phyloP scores from a whole-genome alignment of 1,140 invertebrate genomes.

The Macrosteles quadrilineatus region DNA sequence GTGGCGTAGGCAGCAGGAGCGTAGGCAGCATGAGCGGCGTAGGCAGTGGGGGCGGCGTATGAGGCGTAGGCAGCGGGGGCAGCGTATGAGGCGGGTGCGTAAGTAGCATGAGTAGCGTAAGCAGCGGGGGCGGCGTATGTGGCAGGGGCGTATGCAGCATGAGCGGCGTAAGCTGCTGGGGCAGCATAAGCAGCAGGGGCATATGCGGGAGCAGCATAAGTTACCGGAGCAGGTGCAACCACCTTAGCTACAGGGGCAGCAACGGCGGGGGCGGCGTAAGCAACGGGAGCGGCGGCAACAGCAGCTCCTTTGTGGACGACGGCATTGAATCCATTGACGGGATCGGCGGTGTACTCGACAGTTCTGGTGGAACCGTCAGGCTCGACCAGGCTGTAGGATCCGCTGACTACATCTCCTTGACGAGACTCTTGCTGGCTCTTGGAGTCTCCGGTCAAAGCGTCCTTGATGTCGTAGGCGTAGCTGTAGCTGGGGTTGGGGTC shows the following conservation, averaged over 20 bases:
- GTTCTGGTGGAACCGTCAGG: slow-evolving; percentile 44
- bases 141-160: neutral
- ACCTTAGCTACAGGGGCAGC: slow-evolving; percentile 49
- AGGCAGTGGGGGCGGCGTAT: neutral
- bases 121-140: neutral
- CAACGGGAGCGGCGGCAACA: slow-evolving; percentile 36
- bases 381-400: slow-evolving; percentile 59
- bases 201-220: slow-evolving; percentile 14
- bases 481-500: slow-evolving; percentile 50
- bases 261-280: slow-evolving; percentile 49
- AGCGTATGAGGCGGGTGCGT: slow-evolving; percentile 8
- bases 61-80: neutral
- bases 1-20: neutral
- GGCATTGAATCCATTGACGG: slow-evolving; percentile 39
- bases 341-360: slow-evolving; percentile 47
- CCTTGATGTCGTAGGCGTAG: slow-evolving; percentile 43
- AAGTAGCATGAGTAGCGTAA: slow-evolving; percentile 42
- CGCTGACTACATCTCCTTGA: slow-evolving; percentile 65
- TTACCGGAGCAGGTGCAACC: slow-evolving; percentile 44
- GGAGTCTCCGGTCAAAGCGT: slow-evolving; percentile 46
- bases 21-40: neutral
- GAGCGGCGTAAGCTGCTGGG: neutral
- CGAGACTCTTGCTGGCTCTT: slow-evolving; percentile 52
- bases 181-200: neutral
- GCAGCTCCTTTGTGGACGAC: slow-evolving; percentile 40